Evolutionary conservation across 2,797 vertebrate genomes (phyloP).

Genomic region (Cossypha polioptera): DNA sequence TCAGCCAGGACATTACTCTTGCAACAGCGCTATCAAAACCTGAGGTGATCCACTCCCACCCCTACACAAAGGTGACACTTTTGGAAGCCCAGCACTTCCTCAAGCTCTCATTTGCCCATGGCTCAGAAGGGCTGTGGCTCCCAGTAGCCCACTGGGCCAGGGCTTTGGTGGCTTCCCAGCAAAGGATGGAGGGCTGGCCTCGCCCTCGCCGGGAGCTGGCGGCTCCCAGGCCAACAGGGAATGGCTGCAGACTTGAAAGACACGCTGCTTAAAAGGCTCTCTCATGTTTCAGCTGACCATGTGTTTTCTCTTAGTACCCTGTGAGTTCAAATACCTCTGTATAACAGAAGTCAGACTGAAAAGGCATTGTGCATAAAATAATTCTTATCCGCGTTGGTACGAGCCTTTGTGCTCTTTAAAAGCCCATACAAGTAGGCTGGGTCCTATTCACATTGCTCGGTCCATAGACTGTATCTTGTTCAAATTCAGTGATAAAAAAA

Average conservation of each 20-base stretch:
- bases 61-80: not conserved
- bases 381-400: not conserved
- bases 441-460: not conserved
- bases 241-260: slow-evolving; percentile 65
- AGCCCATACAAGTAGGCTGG: not conserved
- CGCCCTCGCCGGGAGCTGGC: not conserved
- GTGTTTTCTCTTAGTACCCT: slow-evolving; percentile 70
- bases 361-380: slow-evolving; percentile 67
- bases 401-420: slow-evolving; percentile 48
- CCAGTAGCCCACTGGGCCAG: not conserved
- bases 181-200: not conserved
- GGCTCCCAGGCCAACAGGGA: slow-evolving; percentile 51
- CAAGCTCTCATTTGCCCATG: not conserved
- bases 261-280: slow-evolving; percentile 57
- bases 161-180: not conserved
- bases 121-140: not conserved
- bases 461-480: not conserved
- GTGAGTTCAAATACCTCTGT: slow-evolving; percentile 66
- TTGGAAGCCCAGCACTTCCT: not conserved
- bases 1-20: not conserved
- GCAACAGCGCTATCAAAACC: accelerated
- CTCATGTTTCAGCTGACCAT: slow-evolving; percentile 70
- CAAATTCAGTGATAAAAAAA: slow-evolving; percentile 17
- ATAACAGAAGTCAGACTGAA: slow-evolving; percentile 72
- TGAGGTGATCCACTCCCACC: not conserved